A percentile compares a stretch with the other conserved stretches of the same genome.
Conservation (phyloP, 2,113 vertebrate genomes). For the Cisticola juncidis region DNA sequence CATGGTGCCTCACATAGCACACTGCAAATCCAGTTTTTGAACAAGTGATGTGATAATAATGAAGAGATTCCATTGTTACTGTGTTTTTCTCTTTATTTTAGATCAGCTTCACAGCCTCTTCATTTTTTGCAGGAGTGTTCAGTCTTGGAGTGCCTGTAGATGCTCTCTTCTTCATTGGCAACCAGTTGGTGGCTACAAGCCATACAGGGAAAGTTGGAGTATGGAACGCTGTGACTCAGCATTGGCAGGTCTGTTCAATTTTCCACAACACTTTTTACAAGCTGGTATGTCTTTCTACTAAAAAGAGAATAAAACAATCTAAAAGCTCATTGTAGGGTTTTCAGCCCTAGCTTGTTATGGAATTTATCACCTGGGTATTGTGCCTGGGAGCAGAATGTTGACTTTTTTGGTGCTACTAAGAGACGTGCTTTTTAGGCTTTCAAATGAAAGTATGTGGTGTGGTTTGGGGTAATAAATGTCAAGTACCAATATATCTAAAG, state of each 20-base stretch:
- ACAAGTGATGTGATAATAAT: background rate
- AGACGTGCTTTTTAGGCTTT: background rate
- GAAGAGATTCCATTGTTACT: background rate
- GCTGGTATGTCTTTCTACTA: background rate
- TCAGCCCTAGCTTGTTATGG: background rate
- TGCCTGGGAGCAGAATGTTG: background rate
- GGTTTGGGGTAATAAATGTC: background rate
- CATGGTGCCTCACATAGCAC: background rate
- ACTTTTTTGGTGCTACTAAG: background rate
- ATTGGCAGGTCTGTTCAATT: conserved; percentile 89
- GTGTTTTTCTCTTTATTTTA: background rate
- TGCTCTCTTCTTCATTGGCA: conserved; percentile 95
- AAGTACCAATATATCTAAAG: background rate
- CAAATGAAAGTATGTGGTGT: background rate
- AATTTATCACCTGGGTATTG: background rate
- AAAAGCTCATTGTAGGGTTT: background rate
- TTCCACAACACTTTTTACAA: background rate
- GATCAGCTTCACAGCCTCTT: background rate
- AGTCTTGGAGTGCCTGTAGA: conserved; percentile 97
- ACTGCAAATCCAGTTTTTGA: background rate
- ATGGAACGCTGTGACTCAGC: conserved; percentile 98
- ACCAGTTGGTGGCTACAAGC: conserved; percentile 95
- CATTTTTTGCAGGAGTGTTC: conserved; percentile 84
- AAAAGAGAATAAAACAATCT: background rate
- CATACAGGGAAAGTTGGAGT: conserved; percentile 98